These are phyloP conservation scores for Nyctalus aviator DNA, from an alignment of 2,797 vertebrate genomes.

Conservation along the genomic window DNA sequence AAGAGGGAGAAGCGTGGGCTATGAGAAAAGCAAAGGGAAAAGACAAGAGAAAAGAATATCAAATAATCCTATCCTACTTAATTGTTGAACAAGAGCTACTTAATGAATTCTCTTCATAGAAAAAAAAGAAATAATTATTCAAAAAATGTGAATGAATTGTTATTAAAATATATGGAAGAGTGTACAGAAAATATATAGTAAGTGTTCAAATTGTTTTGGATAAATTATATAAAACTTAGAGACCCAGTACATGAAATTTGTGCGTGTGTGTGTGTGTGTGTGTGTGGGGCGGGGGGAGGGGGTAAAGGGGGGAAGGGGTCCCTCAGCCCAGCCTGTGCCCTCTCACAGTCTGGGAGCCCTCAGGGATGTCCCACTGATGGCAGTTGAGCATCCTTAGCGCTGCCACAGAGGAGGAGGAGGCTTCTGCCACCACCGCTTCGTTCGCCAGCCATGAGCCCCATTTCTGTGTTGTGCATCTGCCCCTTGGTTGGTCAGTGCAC, in stretches of 20 bases:
- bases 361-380: too few species aligned
- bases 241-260: too few species aligned
- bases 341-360: too few species aligned
- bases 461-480: too few species aligned
- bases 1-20: rapidly evolving
- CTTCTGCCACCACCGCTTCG: too few species aligned
- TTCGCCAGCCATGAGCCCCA: rapidly evolving
- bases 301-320: too few species aligned
- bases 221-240: not conserved
- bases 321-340: too few species aligned
- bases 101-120: not conserved
- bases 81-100: not conserved
- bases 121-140: not conserved
- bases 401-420: too few species aligned
- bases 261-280: too few species aligned
- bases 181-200: not conserved
- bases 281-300: too few species aligned
- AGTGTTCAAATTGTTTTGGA: not conserved
- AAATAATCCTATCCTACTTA: not conserved
- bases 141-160: not conserved
- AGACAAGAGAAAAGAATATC: not conserved
- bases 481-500: too few species aligned
- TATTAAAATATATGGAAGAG: not conserved
- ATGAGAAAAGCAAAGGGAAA: not conserved
- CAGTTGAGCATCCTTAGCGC: too few species aligned